Conservation (phyloP, 2,888 invertebrate species). For the Hoplodrina blanda region DNA sequence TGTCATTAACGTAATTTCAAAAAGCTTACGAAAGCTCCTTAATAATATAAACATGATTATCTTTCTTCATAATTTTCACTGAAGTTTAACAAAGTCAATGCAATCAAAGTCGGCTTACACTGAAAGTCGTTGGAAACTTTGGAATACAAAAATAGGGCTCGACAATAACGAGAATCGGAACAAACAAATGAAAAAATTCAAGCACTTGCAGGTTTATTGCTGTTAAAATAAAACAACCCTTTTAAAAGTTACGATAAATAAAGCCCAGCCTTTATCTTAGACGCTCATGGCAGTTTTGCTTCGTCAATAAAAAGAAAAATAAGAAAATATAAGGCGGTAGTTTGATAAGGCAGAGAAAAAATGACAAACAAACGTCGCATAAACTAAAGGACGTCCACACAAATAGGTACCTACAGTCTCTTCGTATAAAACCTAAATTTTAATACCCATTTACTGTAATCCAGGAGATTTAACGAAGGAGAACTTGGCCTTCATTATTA, state of each 20-base stretch:
- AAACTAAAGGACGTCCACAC: constrained; percentile 4
- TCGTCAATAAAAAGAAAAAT: constrained; percentile 55
- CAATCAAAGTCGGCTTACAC: constrained; percentile 48
- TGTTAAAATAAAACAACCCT: constrained; percentile 58
- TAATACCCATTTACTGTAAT: constrained; percentile 3
- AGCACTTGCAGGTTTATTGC: constrained; percentile 56
- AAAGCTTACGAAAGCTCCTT: not conserved
- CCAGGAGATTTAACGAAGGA: constrained; percentile 43
- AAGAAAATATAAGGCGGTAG: constrained; percentile 42
- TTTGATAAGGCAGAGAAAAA: constrained; percentile 47
- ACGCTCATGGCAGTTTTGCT: constrained; percentile 47
- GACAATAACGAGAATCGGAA: constrained; percentile 75
- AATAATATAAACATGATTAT: constrained; percentile 21
- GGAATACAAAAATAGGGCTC: constrained; percentile 34
- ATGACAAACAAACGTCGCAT: constrained; percentile 11
- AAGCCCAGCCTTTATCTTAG: constrained; percentile 49
- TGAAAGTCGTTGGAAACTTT: constrained; percentile 51
- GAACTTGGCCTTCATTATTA: constrained; percentile 55
- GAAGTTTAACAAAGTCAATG: constrained; percentile 38
- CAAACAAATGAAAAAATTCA: constrained; percentile 47
- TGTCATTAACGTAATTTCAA: not conserved
- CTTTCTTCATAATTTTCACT: constrained; percentile 15
- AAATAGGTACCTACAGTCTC: constrained; percentile 2
- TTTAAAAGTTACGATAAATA: constrained; percentile 60
- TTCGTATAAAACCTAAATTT: constrained; percentile 18